phyloP scores from a whole-genome alignment of 2,797 vertebrate genomes.

The Rhinoraja longicauda region DNA sequence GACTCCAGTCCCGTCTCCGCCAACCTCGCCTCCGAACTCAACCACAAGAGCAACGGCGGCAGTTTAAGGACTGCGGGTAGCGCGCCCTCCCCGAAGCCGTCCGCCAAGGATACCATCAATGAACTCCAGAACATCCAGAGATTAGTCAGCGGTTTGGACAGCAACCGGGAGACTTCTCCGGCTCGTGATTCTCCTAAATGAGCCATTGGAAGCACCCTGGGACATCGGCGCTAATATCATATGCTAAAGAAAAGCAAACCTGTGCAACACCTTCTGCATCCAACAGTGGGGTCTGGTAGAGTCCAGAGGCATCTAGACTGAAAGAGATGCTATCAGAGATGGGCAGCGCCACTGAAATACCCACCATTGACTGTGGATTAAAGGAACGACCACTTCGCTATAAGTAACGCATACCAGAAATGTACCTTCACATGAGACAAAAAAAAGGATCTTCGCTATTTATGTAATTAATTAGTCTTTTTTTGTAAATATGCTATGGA shows the following conservation, averaged over 20 bases:
- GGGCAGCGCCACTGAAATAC: background rate
- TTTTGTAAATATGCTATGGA: slow-evolving; percentile 96
- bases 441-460: slow-evolving; percentile 69
- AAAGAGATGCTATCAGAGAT: background rate
- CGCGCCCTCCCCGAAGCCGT: slow-evolving; percentile 69
- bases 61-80: slow-evolving; percentile 54
- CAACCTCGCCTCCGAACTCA: slow-evolving; percentile 76
- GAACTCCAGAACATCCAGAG: slow-evolving; percentile 97
- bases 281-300: background rate
- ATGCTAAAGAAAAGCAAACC: background rate
- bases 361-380: background rate
- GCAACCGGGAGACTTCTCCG: slow-evolving; percentile 76
- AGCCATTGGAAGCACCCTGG: slow-evolving; percentile 43
- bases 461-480: slow-evolving; percentile 89
- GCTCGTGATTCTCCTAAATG: slow-evolving; percentile 75
- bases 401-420: background rate
- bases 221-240: slow-evolving; percentile 31
- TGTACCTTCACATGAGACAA: slow-evolving; percentile 15
- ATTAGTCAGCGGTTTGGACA: slow-evolving; percentile 93
- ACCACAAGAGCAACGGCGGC: slow-evolving; percentile 61
- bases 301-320: background rate
- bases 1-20: slow-evolving; percentile 75
- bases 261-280: slow-evolving; percentile 13
- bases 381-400: slow-evolving; percentile 28
- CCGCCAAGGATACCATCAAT: slow-evolving; percentile 86